Evolutionary conservation across 2,888 invertebrate species (phyloP).

Genomic region (Lepidonotus clava): DNA sequence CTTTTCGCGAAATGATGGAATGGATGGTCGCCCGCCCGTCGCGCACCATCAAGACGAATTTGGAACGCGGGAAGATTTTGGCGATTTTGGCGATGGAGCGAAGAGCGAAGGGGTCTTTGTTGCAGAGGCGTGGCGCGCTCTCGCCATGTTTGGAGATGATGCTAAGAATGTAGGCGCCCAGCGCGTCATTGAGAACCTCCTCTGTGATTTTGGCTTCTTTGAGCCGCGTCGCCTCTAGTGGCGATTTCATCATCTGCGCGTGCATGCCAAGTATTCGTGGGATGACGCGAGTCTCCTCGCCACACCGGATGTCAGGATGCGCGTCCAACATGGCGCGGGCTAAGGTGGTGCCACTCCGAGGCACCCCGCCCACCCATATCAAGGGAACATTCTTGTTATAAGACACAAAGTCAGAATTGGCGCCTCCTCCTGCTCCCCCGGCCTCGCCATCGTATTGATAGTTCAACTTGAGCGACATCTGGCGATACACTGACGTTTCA

Average conservation of each 20-base stretch:
- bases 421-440: background rate
- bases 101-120: constrained; percentile 97
- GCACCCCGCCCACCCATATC: constrained; percentile 97
- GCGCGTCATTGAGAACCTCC: constrained; percentile 93
- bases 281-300: constrained; percentile 95
- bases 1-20: constrained; percentile 96
- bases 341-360: constrained; percentile 94
- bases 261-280: constrained; percentile 93
- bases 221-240: constrained; percentile 93
- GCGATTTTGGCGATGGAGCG: constrained; percentile 98
- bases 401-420: background rate
- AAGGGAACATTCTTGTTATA: constrained; percentile 82
- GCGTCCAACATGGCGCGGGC: constrained; percentile 98
- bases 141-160: constrained; percentile 95
- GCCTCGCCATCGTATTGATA: constrained; percentile 20
- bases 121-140: constrained; percentile 94
- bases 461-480: constrained; percentile 22
- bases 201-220: constrained; percentile 95
- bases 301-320: constrained; percentile 96
- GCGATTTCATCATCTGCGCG: constrained; percentile 95
- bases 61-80: constrained; percentile 98
- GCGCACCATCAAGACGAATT: constrained; percentile 97
- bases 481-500: constrained; percentile 9
- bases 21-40: constrained; percentile 98
- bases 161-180: constrained; percentile 95